Evolutionary conservation across 2,113 vertebrate species (phyloP).

Genomic region (Papio anubis): DNA sequence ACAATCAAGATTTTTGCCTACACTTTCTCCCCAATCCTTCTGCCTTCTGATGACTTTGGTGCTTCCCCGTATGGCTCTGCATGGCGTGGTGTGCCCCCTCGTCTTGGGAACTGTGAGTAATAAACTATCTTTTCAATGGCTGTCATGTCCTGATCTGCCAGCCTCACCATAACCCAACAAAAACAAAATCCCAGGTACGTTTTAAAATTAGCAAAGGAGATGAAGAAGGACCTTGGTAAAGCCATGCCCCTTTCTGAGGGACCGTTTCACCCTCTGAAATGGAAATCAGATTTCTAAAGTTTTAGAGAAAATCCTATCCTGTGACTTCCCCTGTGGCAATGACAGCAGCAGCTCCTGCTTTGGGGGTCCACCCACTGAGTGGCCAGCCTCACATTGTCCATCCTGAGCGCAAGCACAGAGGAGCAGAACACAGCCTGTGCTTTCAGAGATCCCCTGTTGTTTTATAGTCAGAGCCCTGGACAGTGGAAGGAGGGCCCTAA

Average conservation of each 20-base stretch:
- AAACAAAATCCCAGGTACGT: neutral
- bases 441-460: neutral
- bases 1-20: neutral
- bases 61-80: neutral
- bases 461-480: neutral
- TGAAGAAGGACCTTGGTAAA: neutral
- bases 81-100: neutral
- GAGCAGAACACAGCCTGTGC: too few species aligned
- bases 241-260: neutral
- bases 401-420: neutral
- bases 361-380: neutral
- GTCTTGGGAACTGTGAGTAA: neutral
- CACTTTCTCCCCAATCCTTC: neutral
- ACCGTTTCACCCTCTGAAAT: neutral
- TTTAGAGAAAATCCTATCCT: neutral
- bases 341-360: neutral
- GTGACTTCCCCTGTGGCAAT: too few species aligned
- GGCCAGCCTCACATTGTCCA: neutral
- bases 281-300: neutral
- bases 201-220: neutral
- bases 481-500: neutral
- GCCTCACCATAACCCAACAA: neutral
- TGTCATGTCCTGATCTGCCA: neutral
- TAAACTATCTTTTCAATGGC: neutral
- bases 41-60: neutral